phyloP scores from a whole-genome alignment of 1,140 invertebrate genomes.

The Caenorhabditis inopinata region DNA sequence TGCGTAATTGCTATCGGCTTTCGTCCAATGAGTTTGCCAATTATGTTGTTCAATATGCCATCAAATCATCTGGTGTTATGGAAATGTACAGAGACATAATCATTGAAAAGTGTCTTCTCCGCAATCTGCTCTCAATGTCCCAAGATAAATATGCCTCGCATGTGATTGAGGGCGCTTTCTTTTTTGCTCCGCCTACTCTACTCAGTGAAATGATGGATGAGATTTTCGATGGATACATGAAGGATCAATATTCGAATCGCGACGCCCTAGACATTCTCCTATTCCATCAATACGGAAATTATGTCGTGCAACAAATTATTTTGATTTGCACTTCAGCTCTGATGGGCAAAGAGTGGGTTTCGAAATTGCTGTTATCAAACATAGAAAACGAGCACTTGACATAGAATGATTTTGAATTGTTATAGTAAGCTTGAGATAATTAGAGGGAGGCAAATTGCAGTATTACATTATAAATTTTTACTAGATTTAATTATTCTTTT shows the following conservation, averaged over 20 bases:
- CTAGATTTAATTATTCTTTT: too few species aligned
- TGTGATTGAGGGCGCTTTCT: conserved; percentile 58
- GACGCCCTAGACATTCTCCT: conserved; percentile 52
- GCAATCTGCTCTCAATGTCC: conserved; percentile 54
- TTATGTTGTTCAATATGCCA: conserved; percentile 51
- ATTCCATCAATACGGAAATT: conserved; percentile 60
- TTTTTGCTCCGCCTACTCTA: conserved; percentile 30
- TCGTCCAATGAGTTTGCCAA: conserved; percentile 50
- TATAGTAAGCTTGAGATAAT: too few species aligned
- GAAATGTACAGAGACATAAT: conserved; percentile 43
- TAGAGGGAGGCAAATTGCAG: too few species aligned
- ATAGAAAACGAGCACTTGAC: too few species aligned
- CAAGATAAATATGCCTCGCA: conserved; percentile 60
- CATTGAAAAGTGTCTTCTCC: conserved; percentile 47
- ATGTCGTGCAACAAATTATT: conserved; percentile 57
- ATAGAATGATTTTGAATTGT: too few species aligned
- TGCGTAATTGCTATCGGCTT: conserved; percentile 36
- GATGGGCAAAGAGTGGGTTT: neutral
- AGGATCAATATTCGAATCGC: conserved; percentile 35
- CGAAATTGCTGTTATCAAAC: neutral
- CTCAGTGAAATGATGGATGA: conserved; percentile 54
- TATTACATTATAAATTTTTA: too few species aligned
- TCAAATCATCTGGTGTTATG: conserved; percentile 38
- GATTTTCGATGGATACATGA: conserved; percentile 54
- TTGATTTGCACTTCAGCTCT: conserved; percentile 7